Conservation (phyloP, 2,113 vertebrate species). For the Thunnus maccoyii region DNA sequence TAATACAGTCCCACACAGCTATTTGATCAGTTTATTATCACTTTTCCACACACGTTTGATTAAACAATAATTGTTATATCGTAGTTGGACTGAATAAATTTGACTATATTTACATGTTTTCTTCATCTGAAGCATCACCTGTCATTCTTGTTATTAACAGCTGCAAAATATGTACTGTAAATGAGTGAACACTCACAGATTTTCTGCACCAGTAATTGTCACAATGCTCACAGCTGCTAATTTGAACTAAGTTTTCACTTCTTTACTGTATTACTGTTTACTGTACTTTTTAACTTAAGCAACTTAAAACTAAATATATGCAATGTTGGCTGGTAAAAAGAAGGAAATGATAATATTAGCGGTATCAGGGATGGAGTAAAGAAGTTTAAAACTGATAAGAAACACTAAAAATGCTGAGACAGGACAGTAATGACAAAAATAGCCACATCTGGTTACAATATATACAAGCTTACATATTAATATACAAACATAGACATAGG, state of each 20-base stretch:
- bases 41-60: neutral
- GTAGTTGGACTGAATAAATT: neutral
- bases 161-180: no score
- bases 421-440: constrained; percentile 16
- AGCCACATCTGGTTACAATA: constrained; percentile 9
- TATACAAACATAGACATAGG: neutral
- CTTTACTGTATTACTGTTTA: neutral
- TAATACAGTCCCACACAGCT: constrained; percentile 6
- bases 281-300: neutral
- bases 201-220: neutral
- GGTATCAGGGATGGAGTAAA: no score
- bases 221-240: neutral
- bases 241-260: neutral
- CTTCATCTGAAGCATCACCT: no score
- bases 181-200: neutral
- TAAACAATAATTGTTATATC: neutral
- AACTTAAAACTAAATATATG: neutral
- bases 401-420: neutral
- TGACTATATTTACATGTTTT: neutral
- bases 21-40: constrained; percentile 8
- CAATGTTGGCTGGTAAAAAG: neutral
- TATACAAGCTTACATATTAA: neutral
- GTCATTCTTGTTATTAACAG: no score
- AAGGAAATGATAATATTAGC: no score
- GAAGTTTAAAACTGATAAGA: neutral